Percentiles rank a stretch among this genome's conserved stretches.
Evolutionary conservation across 1,140 invertebrate genomes (phyloP).

Genomic region (Zaprionus capensis): DNA sequence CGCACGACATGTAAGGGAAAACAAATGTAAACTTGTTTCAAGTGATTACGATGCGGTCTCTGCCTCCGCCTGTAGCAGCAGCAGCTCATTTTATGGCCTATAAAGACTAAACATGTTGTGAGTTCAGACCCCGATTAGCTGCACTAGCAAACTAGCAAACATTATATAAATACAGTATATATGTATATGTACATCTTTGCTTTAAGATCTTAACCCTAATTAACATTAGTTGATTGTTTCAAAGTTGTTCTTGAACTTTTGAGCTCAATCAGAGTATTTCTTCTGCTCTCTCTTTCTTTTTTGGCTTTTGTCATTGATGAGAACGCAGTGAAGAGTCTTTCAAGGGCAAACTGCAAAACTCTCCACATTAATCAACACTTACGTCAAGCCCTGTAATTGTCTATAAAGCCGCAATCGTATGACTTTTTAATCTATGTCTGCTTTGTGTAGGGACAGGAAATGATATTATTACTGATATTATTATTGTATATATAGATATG

Average conservation of each 20-base stretch:
- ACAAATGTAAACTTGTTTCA: constrained; percentile 34
- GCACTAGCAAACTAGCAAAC: neutral
- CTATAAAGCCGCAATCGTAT: constrained; percentile 20
- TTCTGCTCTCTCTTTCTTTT: neutral
- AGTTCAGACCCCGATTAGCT: neutral
- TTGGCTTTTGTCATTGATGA: constrained; percentile 17
- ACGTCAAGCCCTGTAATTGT: constrained; percentile 8
- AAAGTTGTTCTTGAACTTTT: constrained; percentile 22
- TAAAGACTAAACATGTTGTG: constrained; percentile 30
- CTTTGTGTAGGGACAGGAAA: constrained; percentile 14
- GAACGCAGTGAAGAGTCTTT: neutral
- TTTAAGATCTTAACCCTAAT: neutral
- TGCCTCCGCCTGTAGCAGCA: neutral
- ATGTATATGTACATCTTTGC: neutral
- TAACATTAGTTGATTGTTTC: neutral
- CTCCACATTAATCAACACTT: neutral
- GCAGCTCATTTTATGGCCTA: constrained; percentile 11
- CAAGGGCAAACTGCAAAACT: constrained; percentile 15
- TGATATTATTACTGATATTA: neutral
- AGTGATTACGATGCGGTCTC: constrained; percentile 5
- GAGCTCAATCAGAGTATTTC: constrained; percentile 35
- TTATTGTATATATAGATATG: neutral
- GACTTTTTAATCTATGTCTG: constrained; percentile 30
- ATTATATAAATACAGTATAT: neutral
- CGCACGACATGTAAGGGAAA: constrained; percentile 17